Evolutionary conservation across 2,797 vertebrate genomes (phyloP), one percentile per base, ranked within the genome.

Genomic region (Hydrocynus forskahlii): DNA sequence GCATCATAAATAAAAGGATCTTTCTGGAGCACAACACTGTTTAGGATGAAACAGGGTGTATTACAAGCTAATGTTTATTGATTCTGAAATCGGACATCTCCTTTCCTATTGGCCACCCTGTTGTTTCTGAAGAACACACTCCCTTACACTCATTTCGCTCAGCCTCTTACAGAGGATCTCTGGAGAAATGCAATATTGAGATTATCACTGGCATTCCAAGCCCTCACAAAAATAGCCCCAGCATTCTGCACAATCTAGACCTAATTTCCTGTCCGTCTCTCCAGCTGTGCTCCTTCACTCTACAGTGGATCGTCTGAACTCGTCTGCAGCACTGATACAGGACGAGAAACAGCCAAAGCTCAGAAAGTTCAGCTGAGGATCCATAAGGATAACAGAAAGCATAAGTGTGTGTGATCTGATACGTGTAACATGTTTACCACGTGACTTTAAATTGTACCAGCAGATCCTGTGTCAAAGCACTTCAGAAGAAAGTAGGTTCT

Each of bases 221-320:
- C 9, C 72, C 17, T 59, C 54, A 74, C 54, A 74, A 35, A 74
- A 74, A 74, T 59, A 73, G 38, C 38, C 45, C 16, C 40, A 74
- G 38, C n/a, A 43, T 74, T 55, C 72, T 43, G 35, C 7, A 13
- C 38, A 74, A 60, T 74, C 19, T 54, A 60, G 72, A 19, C 55
- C 54, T 60, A 54, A 74, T 74, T 74, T 74, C 72, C 54, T 60
- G 52, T 35, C 48, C 29, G 10, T 50, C n/a, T 59, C 72, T 60
- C 72, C 54, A 59, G 55, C 72, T 59, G 72, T 10, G 35, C 23
- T 40, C n/a, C 8, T 1, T 35, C 23, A 1, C 55, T 40, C 48
- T 12, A 14, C 52, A 40, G 50, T 35, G 52, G 70, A 48, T 73
- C 55, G 19, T 8, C 35, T 59, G 54, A 74, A 43, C 16, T 12